These are phyloP conservation scores for Galemys pyrenaicus DNA, from an alignment of 2,113 vertebrate genomes.

Conservation along the genomic window DNA sequence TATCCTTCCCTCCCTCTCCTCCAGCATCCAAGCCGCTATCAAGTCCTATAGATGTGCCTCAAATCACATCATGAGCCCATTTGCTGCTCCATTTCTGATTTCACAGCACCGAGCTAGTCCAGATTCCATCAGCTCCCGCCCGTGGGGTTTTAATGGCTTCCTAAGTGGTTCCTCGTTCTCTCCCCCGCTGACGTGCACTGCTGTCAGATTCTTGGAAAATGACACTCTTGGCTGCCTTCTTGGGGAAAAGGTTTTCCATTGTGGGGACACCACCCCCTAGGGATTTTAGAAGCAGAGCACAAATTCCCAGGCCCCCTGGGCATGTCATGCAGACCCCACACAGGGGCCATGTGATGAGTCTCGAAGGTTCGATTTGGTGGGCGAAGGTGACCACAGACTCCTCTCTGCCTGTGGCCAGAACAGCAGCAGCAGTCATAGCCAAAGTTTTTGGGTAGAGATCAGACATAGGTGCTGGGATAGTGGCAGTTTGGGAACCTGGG, in stretches of 20 bases:
- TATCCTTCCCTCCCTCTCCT: not conserved
- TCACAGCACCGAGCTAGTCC: not conserved
- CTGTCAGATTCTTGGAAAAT: not conserved
- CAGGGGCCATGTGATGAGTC: accelerated
- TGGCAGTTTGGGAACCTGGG: not conserved
- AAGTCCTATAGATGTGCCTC: not conserved
- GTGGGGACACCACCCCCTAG: not conserved
- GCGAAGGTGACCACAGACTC: not conserved
- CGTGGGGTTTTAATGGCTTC: accelerated
- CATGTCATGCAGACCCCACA: not conserved
- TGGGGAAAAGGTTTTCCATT: not conserved
- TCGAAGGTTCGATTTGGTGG: accelerated
- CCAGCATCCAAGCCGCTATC: accelerated
- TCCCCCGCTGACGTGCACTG: not conserved
- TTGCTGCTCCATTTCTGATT: too few species aligned
- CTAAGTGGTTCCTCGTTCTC: not conserved
- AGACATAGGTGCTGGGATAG: not conserved
- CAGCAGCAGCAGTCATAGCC: not conserved
- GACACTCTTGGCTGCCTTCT: not conserved
- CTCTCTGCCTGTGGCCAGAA: not conserved
- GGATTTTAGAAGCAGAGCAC: not conserved
- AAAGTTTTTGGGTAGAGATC: accelerated
- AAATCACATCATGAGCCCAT: not conserved
- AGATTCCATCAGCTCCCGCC: not conserved
- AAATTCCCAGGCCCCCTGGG: not conserved